Conservation (phyloP, 1,140 invertebrate genomes). For the Radopholus similis region DNA sequence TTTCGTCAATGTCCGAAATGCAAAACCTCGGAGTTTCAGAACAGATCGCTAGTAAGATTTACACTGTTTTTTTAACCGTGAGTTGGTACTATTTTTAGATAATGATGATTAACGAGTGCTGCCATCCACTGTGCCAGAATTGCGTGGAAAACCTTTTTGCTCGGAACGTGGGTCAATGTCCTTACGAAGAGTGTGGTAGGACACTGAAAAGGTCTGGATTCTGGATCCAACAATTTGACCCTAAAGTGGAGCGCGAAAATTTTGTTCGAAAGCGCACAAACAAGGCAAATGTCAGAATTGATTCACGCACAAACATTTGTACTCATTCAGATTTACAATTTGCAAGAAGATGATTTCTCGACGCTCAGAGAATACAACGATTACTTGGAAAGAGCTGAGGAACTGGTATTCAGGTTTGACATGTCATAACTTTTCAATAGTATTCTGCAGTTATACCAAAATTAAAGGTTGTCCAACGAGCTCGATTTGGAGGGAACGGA, state of each 20-base stretch:
- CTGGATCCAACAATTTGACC: slow-evolving; percentile 86
- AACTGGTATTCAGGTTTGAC: slow-evolving; percentile 69
- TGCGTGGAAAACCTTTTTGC: slow-evolving; percentile 91
- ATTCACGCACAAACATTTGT: slow-evolving; percentile 9
- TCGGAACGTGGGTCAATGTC: slow-evolving; percentile 85
- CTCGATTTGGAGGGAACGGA: slow-evolving; percentile 84
- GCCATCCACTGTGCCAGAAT: slow-evolving; percentile 91
- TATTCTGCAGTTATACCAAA: background rate
- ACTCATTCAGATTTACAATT: slow-evolving; percentile 76
- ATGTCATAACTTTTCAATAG: background rate
- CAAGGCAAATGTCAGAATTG: slow-evolving; percentile 64
- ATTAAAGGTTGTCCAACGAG: slow-evolving; percentile 78
- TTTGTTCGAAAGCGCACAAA: slow-evolving; percentile 84
- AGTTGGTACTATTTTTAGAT: slow-evolving; percentile 70
- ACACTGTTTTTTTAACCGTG: background rate
- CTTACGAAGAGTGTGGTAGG: slow-evolving; percentile 74
- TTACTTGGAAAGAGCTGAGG: slow-evolving; percentile 84
- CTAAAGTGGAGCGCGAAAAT: slow-evolving; percentile 91
- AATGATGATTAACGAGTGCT: slow-evolving; percentile 96
- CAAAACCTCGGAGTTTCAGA: slow-evolving; percentile 95
- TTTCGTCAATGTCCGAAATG: slow-evolving; percentile 84
- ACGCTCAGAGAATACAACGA: slow-evolving; percentile 80
- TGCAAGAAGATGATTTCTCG: slow-evolving; percentile 82
- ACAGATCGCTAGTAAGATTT: slow-evolving; percentile 67
- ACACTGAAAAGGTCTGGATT: slow-evolving; percentile 82